A percentile compares a stretch with the other conserved stretches of the same genome.
phyloP scores from a whole-genome alignment of 2,888 invertebrate genomes.

The Phyllotreta striolata region DNA sequence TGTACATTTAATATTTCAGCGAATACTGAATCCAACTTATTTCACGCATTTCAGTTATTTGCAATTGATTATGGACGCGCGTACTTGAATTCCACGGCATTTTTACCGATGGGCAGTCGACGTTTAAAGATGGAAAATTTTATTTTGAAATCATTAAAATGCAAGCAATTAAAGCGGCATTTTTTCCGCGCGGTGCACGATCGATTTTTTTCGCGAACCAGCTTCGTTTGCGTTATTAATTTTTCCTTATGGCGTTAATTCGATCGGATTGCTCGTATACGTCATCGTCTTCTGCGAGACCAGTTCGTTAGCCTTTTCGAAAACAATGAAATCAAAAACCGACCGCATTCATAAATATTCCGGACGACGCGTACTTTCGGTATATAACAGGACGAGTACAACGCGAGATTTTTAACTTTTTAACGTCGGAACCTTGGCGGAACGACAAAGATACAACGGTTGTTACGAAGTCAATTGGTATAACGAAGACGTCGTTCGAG shows the following conservation, averaged over 20 bases:
- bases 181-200: too few species aligned
- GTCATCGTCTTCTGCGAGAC: neutral
- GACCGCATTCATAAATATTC: slow-evolving; percentile 22
- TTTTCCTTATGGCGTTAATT: too few species aligned
- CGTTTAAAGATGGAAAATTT: neutral
- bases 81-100: slow-evolving; percentile 8
- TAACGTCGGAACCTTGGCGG: slow-evolving; percentile 9
- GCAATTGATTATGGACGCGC: slow-evolving; percentile 14
- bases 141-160: too few species aligned
- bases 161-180: too few species aligned
- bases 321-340: slow-evolving; percentile 23
- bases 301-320: slow-evolving; percentile 22
- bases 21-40: neutral
- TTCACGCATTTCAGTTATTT: slow-evolving; percentile 7
- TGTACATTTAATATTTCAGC: slow-evolving; percentile 1
- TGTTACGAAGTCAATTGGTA: slow-evolving; percentile 8
- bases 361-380: slow-evolving; percentile 19
- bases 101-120: slow-evolving; percentile 4
- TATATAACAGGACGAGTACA: slow-evolving; percentile 14
- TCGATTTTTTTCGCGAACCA: too few species aligned
- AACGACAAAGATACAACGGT: slow-evolving; percentile 19
- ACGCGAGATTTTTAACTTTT: slow-evolving; percentile 5
- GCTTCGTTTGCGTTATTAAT: too few species aligned
- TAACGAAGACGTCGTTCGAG: slow-evolving; percentile 7
- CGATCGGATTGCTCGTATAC: too few species aligned